Percentiles rank a stretch among this genome's conserved stretches.
Conservation (phyloP, 2,113 vertebrate genomes). For the Phainopepla nitens region DNA sequence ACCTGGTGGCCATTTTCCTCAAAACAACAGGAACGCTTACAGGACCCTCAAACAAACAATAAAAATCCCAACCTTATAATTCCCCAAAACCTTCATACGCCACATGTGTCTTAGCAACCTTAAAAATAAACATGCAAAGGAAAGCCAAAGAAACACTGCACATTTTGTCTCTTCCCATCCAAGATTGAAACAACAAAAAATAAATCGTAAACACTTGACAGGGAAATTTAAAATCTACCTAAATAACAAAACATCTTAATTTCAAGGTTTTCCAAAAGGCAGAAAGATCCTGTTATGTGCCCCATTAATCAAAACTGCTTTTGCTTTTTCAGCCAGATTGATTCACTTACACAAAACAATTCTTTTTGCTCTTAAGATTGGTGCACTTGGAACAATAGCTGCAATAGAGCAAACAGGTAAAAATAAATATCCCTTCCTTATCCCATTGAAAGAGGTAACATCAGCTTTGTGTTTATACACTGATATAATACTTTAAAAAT, state of each 20-base stretch:
- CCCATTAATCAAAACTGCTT: background rate
- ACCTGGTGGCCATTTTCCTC: background rate
- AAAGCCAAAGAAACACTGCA: background rate
- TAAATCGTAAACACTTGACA: background rate
- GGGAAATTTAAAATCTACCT: background rate
- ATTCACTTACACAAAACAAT: background rate
- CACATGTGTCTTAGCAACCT: background rate
- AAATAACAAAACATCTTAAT: background rate
- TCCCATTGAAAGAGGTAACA: background rate
- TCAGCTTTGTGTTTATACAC: background rate
- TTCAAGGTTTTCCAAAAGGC: background rate
- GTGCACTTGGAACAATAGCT: background rate
- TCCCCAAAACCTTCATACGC: rapidly evolving
- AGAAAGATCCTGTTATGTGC: background rate
- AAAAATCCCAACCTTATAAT: no score
- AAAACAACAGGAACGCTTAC: background rate
- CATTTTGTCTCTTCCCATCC: background rate
- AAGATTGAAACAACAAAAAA: background rate
- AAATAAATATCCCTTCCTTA: background rate
- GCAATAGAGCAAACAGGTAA: background rate
- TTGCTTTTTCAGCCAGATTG: background rate
- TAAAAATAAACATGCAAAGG: background rate
- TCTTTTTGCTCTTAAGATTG: background rate
- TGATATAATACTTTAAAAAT: background rate
- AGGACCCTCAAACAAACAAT: background rate